Evolutionary conservation across 2,797 vertebrate species (phyloP).

Genomic region (Hoplostethus atlanticus): DNA sequence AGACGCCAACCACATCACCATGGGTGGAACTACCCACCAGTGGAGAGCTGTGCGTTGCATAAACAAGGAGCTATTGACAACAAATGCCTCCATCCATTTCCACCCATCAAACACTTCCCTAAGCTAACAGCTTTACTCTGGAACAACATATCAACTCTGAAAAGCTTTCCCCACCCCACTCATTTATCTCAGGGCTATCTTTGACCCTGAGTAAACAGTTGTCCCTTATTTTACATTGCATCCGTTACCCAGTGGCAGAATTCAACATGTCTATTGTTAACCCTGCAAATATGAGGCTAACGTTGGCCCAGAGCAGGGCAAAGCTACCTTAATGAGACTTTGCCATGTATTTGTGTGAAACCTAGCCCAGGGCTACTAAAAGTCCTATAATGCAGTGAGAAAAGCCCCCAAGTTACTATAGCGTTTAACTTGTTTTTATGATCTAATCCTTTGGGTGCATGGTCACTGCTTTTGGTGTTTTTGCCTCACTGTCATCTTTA

Average conservation of each 20-base stretch:
- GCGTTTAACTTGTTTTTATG: slow-evolving; percentile 24
- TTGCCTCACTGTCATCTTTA: slow-evolving; percentile 39
- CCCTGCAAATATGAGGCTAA: slow-evolving; percentile 57
- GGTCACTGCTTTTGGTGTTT: slow-evolving; percentile 38
- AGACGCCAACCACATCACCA: slow-evolving; percentile 78
- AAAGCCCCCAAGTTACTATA: slow-evolving; percentile 26
- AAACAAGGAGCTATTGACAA: slow-evolving; percentile 75
- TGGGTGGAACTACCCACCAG: slow-evolving; percentile 71
- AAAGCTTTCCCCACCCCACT: slow-evolving; percentile 58
- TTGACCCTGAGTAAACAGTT: slow-evolving; percentile 45
- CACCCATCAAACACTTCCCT: slow-evolving; percentile 74
- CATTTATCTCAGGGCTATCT: slow-evolving; percentile 58
- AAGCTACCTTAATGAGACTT: slow-evolving; percentile 37
- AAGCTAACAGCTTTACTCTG: slow-evolving; percentile 64
- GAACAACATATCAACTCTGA: slow-evolving; percentile 57
- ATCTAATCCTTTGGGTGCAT: slow-evolving; percentile 44
- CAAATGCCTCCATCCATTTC: slow-evolving; percentile 75
- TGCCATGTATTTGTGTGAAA: slow-evolving; percentile 30
- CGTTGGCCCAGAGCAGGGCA: slow-evolving; percentile 46
- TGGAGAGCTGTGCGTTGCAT: slow-evolving; percentile 72
- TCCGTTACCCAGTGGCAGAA: slow-evolving; percentile 31
- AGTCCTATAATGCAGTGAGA: slow-evolving; percentile 29
- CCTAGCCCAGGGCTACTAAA: slow-evolving; percentile 7
- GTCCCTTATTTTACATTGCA: slow-evolving; percentile 45
- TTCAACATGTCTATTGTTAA: slow-evolving; percentile 54